Conservation (phyloP, 2,113 vertebrate species). For the Ceratotherium simum region DNA sequence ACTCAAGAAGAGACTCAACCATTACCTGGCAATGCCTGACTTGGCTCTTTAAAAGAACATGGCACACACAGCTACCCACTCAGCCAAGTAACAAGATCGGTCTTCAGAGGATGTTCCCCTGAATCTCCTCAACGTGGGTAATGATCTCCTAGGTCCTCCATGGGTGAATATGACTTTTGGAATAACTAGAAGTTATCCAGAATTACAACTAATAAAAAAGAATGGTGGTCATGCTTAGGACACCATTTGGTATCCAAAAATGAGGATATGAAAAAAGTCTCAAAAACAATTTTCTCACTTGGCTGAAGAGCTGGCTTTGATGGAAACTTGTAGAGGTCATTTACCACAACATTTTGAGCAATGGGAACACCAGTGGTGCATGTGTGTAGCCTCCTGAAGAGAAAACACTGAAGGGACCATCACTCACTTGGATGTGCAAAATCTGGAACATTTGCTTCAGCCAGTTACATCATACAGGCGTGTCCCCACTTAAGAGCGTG, state of each 20-base stretch:
- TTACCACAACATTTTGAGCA: not conserved
- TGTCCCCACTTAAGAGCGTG: not conserved
- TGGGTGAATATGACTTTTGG: not conserved
- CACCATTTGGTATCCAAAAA: not conserved
- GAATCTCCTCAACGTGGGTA: not conserved
- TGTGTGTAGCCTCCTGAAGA: not conserved
- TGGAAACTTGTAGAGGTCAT: not conserved
- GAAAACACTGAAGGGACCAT: not conserved
- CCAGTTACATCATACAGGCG: not conserved
- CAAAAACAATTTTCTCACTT: constrained; percentile 7
- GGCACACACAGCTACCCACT: not conserved
- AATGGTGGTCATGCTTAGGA: not conserved
- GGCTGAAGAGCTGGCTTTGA: not conserved
- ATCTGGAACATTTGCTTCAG: not conserved
- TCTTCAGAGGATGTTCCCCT: not conserved
- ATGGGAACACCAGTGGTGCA: not conserved
- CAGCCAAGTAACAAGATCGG: not conserved
- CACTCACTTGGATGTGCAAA: not conserved
- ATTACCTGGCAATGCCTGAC: not conserved
- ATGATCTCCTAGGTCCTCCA: not conserved
- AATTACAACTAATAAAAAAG: not conserved
- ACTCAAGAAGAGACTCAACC: not conserved
- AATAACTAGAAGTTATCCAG: constrained; percentile 9
- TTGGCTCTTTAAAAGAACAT: not conserved
- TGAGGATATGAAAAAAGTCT: not conserved